These are phyloP conservation scores for Lordiphosa andalusiaca DNA, from an alignment of 2,888 invertebrate genomes.

Conservation along the genomic window DNA sequence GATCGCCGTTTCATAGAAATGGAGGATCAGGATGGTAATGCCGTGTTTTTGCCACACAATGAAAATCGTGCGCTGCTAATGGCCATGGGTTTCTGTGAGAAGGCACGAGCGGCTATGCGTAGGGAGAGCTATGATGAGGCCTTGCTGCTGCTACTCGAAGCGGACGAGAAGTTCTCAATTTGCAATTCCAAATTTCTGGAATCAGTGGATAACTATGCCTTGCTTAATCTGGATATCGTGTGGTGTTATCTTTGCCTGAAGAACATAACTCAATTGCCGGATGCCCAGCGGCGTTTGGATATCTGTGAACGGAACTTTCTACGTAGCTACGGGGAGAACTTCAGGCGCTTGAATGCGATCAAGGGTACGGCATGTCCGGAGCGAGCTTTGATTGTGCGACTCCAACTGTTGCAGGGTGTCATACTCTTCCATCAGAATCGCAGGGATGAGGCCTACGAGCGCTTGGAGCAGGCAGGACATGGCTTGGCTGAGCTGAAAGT, in stretches of 20 bases:
- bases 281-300: constrained; percentile 86
- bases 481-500: constrained; percentile 85
- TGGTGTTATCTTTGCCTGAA: constrained; percentile 91
- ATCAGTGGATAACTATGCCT: constrained; percentile 90
- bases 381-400: constrained; percentile 87
- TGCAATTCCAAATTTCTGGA: constrained; percentile 81
- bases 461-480: constrained; percentile 83
- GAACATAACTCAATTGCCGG: constrained; percentile 86
- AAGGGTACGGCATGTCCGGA: constrained; percentile 84
- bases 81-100: constrained; percentile 90
- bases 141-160: constrained; percentile 87
- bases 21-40: constrained; percentile 89
- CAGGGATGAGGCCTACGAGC: constrained; percentile 82
- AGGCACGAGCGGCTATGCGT: constrained; percentile 86
- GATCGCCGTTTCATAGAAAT: constrained; percentile 80
- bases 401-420: constrained; percentile 90
- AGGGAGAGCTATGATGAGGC: constrained; percentile 86
- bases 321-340: constrained; percentile 85
- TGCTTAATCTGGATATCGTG: constrained; percentile 90
- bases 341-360: constrained; percentile 83
- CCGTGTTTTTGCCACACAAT: constrained; percentile 85
- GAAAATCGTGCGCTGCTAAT: constrained; percentile 87
- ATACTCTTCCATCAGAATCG: constrained; percentile 89
- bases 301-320: constrained; percentile 86
- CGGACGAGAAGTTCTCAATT: constrained; percentile 86